Conservation (phyloP, 1,140 invertebrate species). For the Eriosoma lanigerum region DNA sequence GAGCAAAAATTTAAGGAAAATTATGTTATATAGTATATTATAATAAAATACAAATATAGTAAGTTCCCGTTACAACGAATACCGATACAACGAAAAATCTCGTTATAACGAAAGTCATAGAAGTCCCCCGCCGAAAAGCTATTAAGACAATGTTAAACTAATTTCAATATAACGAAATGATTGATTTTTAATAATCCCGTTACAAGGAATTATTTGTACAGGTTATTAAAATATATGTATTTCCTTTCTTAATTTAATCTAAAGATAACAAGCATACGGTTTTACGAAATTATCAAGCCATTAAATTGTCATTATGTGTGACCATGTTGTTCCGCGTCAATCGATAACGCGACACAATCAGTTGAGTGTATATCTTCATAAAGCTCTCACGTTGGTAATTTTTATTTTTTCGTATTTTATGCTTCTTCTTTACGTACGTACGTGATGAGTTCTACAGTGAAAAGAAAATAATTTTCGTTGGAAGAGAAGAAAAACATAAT, state of each 20-base stretch:
- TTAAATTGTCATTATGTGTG: conserved; percentile 12
- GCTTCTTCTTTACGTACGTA: background rate
- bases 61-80: conserved; percentile 10
- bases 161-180: no score
- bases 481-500: conserved; percentile 10
- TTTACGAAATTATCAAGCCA: background rate
- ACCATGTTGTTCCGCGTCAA: background rate
- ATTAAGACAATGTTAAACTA: no score
- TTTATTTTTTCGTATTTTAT: background rate
- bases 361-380: background rate
- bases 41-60: background rate
- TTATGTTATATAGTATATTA: no score
- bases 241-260: conserved; percentile 5
- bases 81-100: conserved; percentile 11
- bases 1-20: no score
- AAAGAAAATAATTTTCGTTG: conserved; percentile 12
- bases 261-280: background rate
- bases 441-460: background rate
- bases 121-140: background rate
- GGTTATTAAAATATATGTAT: conserved; percentile 19
- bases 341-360: background rate
- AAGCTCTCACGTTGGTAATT: background rate
- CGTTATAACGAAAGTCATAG: background rate
- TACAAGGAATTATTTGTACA: background rate
- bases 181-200: no score